These are phyloP conservation scores for Ptycholaimellus sp. DNA, from an alignment of 2,888 invertebrate species.

Conservation along the genomic window DNA sequence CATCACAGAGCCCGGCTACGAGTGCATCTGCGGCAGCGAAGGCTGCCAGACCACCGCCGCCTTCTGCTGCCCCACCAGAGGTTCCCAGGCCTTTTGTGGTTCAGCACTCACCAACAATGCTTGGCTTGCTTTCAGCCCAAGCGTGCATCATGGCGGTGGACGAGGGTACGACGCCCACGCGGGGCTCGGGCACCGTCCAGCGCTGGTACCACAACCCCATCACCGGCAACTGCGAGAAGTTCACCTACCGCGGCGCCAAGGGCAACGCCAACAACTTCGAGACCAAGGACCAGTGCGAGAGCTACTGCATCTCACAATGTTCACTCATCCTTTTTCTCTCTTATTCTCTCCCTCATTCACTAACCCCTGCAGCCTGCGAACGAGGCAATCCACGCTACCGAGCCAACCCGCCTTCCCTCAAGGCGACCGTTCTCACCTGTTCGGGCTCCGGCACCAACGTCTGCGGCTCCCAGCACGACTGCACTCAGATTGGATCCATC, in stretches of 20 bases:
- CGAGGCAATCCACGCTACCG: conserved; percentile 23
- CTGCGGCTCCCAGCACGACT: conserved; percentile 23
- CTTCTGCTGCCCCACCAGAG: conserved; percentile 23
- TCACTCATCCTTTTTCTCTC: no score
- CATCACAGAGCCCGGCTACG: conserved; percentile 15
- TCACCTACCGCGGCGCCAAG: no score
- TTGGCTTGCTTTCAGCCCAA: conserved; percentile 17
- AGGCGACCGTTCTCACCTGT: background rate
- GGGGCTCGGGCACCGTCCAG: conserved; percentile 13
- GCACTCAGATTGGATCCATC: conserved; percentile 22
- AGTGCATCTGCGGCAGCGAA: conserved; percentile 22
- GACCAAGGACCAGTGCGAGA: conserved; percentile 24
- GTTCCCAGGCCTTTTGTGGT: conserved; percentile 8
- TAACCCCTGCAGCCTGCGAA: conserved; percentile 16
- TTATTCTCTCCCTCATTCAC: background rate
- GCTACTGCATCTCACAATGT: conserved; percentile 15
- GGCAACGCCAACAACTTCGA: conserved; percentile 9
- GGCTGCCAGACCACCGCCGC: conserved; percentile 23
- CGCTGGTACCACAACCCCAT: conserved; percentile 10
- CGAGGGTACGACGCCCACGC: conserved; percentile 16
- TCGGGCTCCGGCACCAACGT: conserved; percentile 9
- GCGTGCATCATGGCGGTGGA: conserved; percentile 23
- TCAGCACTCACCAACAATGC: no score
- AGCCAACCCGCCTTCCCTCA: conserved; percentile 7
- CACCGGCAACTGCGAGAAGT: conserved; percentile 18